Base-by-base conservation (phyloP, 2,797 vertebrate genomes). In the Tadarida brasiliensis region DNA sequence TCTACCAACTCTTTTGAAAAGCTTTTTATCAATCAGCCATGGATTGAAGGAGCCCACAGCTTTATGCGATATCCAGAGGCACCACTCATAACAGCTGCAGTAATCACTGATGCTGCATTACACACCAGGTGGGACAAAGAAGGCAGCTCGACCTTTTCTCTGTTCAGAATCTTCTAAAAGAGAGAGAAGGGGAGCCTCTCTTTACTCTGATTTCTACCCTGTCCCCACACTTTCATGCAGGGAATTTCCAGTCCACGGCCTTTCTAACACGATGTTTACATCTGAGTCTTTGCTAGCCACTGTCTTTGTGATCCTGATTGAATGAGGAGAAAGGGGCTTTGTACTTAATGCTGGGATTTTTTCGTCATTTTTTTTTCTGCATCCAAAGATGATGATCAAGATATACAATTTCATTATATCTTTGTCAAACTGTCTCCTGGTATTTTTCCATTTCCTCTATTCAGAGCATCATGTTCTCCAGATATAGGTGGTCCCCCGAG, bases 11-110 rank as follows among this genome's bases (percentile, higher is more conserved):
- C 99, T 19, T 99, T 99, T 3, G 99, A 99, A 97, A 99, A 98
- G 95, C 99, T 99, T 99, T 97, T 99, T 98, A 68, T 99, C 98
- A 28, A 99, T 97, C 39, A 98, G 98, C 99, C 99, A 99, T 5
- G 99, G 99, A 96, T 99, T 96, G 84, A 99, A 99, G 96, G 97
- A 98, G 80, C 99, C 99, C 33, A 99, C 96, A 0, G 97, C 97
- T 96, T 99, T 99, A 0, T 99, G 99, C 17, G 99, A 99, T 63
- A 98, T 83, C 2, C 95, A 98, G 88, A 99, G 98, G 98, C 99
- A 99, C 70, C 98, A 97, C 59, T 99, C 96, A 35, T 99, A 99
- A 51, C 98, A 98, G 87, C 98, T 98, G 35, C 98, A 98, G 96
- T 99, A 99, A 84, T 98, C 98, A 22, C 97, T 85, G 87, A 99